These are phyloP conservation scores for Sciurus carolinensis DNA, from an alignment of 2,797 vertebrate genomes.

Conservation along the genomic window DNA sequence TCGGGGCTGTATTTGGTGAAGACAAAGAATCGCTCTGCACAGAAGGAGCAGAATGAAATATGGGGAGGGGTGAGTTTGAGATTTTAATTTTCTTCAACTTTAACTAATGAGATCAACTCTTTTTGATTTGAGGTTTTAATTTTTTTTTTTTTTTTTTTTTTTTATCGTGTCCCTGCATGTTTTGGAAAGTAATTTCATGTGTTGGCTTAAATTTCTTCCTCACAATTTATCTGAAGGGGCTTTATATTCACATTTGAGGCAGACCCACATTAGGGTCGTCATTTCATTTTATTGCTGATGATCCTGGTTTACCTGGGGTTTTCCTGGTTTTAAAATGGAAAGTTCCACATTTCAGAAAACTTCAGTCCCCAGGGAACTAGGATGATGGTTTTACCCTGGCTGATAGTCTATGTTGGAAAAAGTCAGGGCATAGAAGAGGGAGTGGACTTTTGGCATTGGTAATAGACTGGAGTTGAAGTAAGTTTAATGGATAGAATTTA, in stretches of 20 bases:
- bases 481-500: background rate
- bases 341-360: background rate
- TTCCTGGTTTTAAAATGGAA: background rate
- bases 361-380: background rate
- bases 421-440: background rate
- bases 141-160: too few species aligned
- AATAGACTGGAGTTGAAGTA: background rate
- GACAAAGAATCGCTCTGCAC: background rate
- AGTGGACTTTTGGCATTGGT: background rate
- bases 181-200: background rate
- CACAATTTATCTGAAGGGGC: background rate
- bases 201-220: constrained; percentile 11
- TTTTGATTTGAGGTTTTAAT: background rate
- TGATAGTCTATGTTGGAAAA: background rate
- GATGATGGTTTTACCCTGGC: background rate
- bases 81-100: constrained; percentile 10
- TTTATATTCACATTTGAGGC: background rate
- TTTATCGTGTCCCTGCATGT: background rate
- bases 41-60: background rate
- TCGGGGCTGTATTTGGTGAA: background rate
- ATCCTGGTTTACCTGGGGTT: background rate
- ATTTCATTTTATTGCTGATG: background rate
- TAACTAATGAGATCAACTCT: background rate
- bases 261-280: too few species aligned
- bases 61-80: background rate